Percentiles rank a stretch among this genome's conserved stretches.
These are phyloP conservation scores for Plebejus anna DNA, from an alignment of 2,888 invertebrate species.

Conservation along the genomic window DNA sequence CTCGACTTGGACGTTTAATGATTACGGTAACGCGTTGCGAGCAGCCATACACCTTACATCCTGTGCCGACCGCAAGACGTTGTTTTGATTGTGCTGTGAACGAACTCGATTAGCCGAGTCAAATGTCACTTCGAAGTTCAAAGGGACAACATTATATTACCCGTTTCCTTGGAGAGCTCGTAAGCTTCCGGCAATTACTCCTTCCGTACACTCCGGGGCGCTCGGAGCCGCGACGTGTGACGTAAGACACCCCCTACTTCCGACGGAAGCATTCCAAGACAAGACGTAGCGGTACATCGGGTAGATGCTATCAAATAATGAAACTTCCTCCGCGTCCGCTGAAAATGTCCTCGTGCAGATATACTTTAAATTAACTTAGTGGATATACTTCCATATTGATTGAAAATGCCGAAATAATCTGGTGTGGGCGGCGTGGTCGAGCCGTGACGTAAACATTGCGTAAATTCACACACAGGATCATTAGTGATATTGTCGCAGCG, in stretches of 20 bases:
- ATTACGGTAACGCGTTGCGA: constrained; percentile 40
- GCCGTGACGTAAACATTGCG: constrained; percentile 32
- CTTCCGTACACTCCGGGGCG: constrained; percentile 66
- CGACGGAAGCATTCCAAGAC: constrained; percentile 69
- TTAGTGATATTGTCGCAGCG: constrained; percentile 38
- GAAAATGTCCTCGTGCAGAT: not conserved
- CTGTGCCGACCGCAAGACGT: constrained; percentile 63
- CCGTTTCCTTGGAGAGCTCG: constrained; percentile 61
- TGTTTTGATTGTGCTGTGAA: constrained; percentile 68
- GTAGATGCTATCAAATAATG: constrained; percentile 34
- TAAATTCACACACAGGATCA: constrained; percentile 36
- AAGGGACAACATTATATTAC: constrained; percentile 54
- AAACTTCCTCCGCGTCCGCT: not conserved
- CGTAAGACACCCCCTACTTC: constrained; percentile 58
- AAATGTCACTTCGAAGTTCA: constrained; percentile 71
- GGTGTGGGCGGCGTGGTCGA: constrained; percentile 25
- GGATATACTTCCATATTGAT: not conserved
- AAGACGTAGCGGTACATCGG: constrained; percentile 38
- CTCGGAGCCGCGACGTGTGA: constrained; percentile 51
- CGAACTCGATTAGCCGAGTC: constrained; percentile 71
- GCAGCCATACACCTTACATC: constrained; percentile 59
- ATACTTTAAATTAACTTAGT: not conserved
- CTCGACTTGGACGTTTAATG: constrained; percentile 32
- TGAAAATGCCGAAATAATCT: not conserved
- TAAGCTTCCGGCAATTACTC: constrained; percentile 73